Conservation (phyloP, 2,888 invertebrate species). For the Ceratothoa steindachneri region DNA sequence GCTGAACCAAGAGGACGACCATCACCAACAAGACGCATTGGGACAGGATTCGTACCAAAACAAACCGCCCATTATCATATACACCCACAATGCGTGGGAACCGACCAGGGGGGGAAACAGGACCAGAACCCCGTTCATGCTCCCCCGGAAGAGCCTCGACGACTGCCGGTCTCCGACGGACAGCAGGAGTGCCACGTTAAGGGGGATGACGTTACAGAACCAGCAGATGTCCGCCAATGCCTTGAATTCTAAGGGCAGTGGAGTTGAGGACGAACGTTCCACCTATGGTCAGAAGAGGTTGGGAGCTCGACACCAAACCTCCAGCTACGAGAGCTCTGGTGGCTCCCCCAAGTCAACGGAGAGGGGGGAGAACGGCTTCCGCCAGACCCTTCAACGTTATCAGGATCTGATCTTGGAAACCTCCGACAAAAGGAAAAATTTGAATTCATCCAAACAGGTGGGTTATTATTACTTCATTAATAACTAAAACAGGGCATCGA, state of each 20-base stretch:
- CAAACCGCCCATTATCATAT: no score
- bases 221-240: background rate
- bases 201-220: background rate
- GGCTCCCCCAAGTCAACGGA: slow-evolving; percentile 56
- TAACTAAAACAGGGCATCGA: no score
- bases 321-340: slow-evolving; percentile 54
- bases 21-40: background rate
- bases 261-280: background rate
- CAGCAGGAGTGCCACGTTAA: background rate
- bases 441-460: background rate
- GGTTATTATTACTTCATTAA: no score
- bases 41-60: background rate
- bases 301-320: slow-evolving; percentile 38
- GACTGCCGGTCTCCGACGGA: background rate
- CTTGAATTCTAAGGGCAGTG: background rate
- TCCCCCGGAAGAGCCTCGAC: background rate
- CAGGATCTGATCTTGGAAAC: background rate
- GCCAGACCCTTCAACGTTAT: slow-evolving; percentile 10
- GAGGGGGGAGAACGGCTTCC: slow-evolving; percentile 50
- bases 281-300: background rate
- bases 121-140: background rate
- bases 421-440: background rate
- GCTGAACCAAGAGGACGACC: background rate
- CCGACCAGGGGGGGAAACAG: background rate
- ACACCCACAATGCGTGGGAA: no score